Evolutionary conservation across 53 echinoderm and acorn worm species (phyloP).

Genomic region (Luidia sarsii): DNA sequence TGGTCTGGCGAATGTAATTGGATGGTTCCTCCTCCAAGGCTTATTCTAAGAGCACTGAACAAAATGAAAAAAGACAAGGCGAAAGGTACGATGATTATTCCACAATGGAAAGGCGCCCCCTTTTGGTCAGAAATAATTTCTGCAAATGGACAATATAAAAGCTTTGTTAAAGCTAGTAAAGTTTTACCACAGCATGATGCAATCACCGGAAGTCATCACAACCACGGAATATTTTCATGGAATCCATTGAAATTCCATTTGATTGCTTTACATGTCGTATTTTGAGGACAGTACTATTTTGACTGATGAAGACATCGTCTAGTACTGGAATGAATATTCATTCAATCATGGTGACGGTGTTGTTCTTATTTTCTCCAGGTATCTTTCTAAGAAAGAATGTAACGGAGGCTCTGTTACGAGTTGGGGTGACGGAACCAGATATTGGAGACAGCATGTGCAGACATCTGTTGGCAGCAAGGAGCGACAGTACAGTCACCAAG

Average conservation of each 20-base stretch:
- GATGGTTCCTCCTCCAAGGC: background rate
- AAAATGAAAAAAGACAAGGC: conserved; percentile 14
- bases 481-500: conserved; percentile 40
- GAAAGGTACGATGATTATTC: conserved; percentile 36
- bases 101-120: conserved; percentile 32
- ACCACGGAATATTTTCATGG: conserved; percentile 29
- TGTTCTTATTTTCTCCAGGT: conserved; percentile 1
- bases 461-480: conserved; percentile 13
- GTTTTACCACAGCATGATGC: background rate
- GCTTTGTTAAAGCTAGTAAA: background rate
- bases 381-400: background rate
- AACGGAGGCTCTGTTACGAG: background rate
- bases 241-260: background rate
- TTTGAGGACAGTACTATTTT: background rate
- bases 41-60: conserved; percentile 1
- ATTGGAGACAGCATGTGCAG: conserved; percentile 23
- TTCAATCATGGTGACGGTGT: too few species aligned
- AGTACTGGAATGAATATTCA: too few species aligned
- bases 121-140: conserved; percentile 22
- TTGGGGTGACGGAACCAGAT: background rate
- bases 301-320: background rate
- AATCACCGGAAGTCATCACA: background rate
- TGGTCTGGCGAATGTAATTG: background rate
- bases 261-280: conserved; percentile 23
- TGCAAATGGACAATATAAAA: background rate